Evolutionary conservation across 2,113 vertebrate species (phyloP), one percentile per base, ranked within the genome.

Genomic region (Motacilla tschutschensis): DNA sequence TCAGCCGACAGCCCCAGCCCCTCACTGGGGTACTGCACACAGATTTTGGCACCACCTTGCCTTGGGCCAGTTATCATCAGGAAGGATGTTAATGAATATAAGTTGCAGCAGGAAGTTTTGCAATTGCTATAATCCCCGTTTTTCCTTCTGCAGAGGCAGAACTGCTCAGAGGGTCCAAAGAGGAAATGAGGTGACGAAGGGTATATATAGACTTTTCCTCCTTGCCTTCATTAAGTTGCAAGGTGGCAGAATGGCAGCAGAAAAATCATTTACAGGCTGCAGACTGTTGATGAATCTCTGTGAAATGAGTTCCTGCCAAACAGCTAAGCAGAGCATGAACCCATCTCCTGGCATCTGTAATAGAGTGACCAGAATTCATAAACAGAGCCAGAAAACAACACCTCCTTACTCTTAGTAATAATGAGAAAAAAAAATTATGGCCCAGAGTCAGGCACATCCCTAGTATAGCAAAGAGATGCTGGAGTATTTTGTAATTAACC

Each of bases 51-150:
- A 93, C 40, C 35, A 71, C 35, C 21, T 10, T n/a, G 51, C 46
- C 33, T 40, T 20, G 19, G 55, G 53, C 33, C 55, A 50, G 74
- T 75, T 66, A 46, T 20, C 17, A 44, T 70, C 43, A 69, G 53
- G 77, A 91, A 86, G 70, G 82, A 82, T 73, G 72, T 70, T 50
- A 78, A 88, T 54, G 65, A 81, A 73, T 66, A 46, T n/a, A 89
- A 93, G 24, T 44, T 71, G 29, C 57, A 74, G 75, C 43, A 73
- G 76, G 64, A 80, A 83, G 63, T 77, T 74, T 82, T 77, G 55
- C 83, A 87, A 85, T 54, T 2, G 0, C 83, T 64, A 16, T 40
- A 73, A 64, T 57, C 40, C 51, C 36, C 20, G 24, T 62, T 91
- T 85, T 90, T 63, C 70, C 70, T 75, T 50, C 66, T 78, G 55